Percentiles rank a stretch among this genome's conserved stretches.
phyloP scores from a whole-genome alignment of 2,888 invertebrate species.

The Chaetogeoica ovagalla region DNA sequence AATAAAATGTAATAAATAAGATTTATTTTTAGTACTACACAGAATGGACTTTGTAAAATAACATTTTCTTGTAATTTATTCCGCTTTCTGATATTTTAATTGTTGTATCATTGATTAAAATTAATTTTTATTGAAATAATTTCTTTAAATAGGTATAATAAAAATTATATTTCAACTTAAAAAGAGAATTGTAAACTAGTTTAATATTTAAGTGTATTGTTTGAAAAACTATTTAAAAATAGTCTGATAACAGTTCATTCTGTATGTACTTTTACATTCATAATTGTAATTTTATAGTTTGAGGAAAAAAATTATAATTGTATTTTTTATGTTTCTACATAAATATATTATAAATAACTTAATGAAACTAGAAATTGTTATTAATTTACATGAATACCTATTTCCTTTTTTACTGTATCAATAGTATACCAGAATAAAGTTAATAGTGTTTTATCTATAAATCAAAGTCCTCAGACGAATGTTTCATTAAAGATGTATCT shows the following conservation, averaged over 20 bases:
- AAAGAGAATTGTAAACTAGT: neutral
- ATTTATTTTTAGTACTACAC: slow-evolving; percentile 18
- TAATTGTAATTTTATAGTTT: neutral
- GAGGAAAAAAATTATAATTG: neutral
- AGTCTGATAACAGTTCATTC: neutral
- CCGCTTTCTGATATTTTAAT: neutral
- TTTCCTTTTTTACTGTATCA: neutral
- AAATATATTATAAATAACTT: neutral
- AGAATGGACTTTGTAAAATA: slow-evolving; percentile 13
- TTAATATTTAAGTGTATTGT: neutral
- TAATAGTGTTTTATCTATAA: no score
- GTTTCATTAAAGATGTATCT: no score
- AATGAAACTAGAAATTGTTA: neutral
- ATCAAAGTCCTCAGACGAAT: no score
- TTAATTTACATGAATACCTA: neutral
- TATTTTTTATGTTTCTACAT: neutral
- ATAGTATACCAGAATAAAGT: no score
- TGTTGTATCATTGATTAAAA: neutral
- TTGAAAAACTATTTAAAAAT: neutral
- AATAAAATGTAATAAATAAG: slow-evolving; percentile 1
- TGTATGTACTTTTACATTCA: slow-evolving; percentile 16
- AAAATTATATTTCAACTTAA: neutral
- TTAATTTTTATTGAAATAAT: neutral
- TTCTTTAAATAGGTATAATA: neutral
- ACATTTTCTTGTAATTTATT: neutral